phyloP scores from a whole-genome alignment of 1,140 invertebrate species.

The Drosophila persimilis region DNA sequence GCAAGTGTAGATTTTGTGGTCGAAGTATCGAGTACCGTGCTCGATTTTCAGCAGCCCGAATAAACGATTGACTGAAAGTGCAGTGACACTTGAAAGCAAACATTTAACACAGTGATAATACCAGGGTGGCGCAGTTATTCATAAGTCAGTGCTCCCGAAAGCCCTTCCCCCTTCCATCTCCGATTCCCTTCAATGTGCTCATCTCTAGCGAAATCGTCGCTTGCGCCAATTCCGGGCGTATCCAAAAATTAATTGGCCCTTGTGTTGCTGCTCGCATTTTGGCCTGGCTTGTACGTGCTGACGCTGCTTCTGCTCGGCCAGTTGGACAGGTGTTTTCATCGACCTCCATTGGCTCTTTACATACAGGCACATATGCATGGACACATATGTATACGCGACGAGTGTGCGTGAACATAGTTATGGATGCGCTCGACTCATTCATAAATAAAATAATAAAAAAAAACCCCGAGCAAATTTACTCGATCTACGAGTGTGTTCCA shows the following conservation, averaged over 20 bases:
- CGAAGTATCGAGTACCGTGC: no score
- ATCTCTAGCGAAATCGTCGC: constrained; percentile 29
- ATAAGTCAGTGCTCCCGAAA: no score
- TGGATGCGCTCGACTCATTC: constrained; percentile 44
- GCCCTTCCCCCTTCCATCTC: neutral
- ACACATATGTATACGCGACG: neutral
- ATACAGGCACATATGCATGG: constrained; percentile 5
- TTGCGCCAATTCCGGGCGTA: constrained; percentile 43
- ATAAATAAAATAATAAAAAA: constrained; percentile 61
- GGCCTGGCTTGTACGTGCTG: constrained; percentile 4
- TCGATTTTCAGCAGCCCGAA: no score
- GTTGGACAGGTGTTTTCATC: constrained; percentile 46
- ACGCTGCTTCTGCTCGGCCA: neutral
- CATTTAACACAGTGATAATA: no score
- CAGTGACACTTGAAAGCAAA: no score
- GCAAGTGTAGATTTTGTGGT: no score
- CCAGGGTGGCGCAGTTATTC: no score
- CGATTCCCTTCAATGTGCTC: constrained; percentile 1
- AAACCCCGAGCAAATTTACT: constrained; percentile 27
- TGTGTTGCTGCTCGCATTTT: constrained; percentile 10
- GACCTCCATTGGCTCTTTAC: constrained; percentile 27
- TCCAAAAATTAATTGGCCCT: constrained; percentile 53
- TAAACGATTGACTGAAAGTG: no score
- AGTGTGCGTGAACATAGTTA: neutral
- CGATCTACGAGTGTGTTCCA: constrained; percentile 20